Conservation (phyloP, 2,888 invertebrate species). For the Acleris cristana region DNA sequence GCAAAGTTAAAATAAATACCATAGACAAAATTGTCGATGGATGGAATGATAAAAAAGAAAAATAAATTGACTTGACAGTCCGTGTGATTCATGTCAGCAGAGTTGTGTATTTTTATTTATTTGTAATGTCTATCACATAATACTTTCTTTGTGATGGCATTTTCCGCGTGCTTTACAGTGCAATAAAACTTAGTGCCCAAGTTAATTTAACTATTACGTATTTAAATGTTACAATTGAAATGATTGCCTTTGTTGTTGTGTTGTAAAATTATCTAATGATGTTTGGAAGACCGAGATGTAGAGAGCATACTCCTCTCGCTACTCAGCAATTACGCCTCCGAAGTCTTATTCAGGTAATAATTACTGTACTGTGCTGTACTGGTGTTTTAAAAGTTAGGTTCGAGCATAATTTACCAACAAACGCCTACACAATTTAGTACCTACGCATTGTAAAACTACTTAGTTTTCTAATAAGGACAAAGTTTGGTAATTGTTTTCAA, state of each 20-base stretch:
- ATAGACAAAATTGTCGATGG: not conserved
- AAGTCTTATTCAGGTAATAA: conserved; percentile 88
- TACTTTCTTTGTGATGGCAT: conserved; percentile 2
- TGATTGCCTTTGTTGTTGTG: conserved; percentile 36
- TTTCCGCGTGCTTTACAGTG: not conserved
- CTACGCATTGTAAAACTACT: not conserved
- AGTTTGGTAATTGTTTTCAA: not conserved
- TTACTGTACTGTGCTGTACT: conserved; percentile 6
- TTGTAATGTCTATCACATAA: conserved; percentile 1
- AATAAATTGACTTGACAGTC: conserved; percentile 1
- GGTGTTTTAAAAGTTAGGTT: conserved; percentile 6
- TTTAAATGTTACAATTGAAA: not conserved
- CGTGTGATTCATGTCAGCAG: conserved; percentile 31
- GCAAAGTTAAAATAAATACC: not conserved
- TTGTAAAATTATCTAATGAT: conserved; percentile 57
- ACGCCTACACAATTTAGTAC: conserved; percentile 55
- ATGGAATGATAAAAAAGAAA: not conserved
- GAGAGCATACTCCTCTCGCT: conserved; percentile 91
- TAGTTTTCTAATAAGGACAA: conserved; percentile 5
- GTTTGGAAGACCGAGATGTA: conserved; percentile 87
- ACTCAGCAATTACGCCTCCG: conserved; percentile 93
- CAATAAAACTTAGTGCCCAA: not conserved
- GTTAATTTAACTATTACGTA: not conserved
- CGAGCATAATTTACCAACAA: conserved; percentile 58
- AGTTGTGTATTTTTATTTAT: conserved; percentile 37